Percentiles rank a stretch among this genome's conserved stretches.
phyloP scores from a whole-genome alignment of 2,797 vertebrate species.

The Coccyzus lansbergi region DNA sequence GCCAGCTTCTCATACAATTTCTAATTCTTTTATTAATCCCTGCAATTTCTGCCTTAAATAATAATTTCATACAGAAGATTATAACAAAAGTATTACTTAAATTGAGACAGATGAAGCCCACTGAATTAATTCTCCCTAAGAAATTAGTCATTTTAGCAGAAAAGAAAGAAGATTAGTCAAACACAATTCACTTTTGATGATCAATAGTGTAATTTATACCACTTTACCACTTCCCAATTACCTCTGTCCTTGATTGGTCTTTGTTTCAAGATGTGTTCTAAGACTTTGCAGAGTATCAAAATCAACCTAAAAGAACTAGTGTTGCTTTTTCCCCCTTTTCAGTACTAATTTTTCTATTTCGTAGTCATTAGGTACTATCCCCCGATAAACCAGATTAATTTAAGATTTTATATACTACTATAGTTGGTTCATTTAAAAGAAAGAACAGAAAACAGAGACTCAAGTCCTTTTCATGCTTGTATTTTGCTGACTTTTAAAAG shows the following conservation, averaged over 20 bases:
- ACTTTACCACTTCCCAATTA: neutral
- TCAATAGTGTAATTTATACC: neutral
- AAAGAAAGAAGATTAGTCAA: neutral
- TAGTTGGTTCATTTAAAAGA: neutral
- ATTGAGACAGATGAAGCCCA: neutral
- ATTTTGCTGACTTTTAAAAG: neutral
- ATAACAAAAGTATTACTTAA: neutral
- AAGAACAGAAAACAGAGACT: neutral
- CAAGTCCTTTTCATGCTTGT: neutral
- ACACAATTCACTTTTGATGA: neutral
- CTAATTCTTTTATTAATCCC: neutral
- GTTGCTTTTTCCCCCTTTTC: neutral
- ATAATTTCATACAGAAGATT: neutral
- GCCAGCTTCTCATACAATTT: neutral
- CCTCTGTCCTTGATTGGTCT: neutral
- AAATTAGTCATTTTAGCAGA: constrained; percentile 3
- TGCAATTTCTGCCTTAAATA: neutral
- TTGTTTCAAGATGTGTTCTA: neutral
- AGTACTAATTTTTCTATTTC: neutral
- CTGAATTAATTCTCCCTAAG: neutral
- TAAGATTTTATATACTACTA: neutral
- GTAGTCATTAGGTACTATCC: neutral
- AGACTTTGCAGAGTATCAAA: neutral
- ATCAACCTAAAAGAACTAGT: neutral
- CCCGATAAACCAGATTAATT: neutral